These are phyloP conservation scores for Ennomos fuscantarius DNA, from an alignment of 2,888 invertebrate genomes.

Conservation along the genomic window DNA sequence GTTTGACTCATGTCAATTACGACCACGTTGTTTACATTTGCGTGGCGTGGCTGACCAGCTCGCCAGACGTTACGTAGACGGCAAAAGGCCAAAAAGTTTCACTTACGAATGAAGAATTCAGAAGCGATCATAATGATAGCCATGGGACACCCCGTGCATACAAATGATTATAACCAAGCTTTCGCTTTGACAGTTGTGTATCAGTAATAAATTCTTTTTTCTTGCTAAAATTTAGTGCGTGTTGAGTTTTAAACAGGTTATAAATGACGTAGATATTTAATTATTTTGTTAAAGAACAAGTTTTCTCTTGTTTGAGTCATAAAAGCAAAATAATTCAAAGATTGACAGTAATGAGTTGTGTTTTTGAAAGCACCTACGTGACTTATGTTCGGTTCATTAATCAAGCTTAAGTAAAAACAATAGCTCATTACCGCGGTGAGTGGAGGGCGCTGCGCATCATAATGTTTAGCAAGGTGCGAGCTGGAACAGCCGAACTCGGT, in stretches of 20 bases:
- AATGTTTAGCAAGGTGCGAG: slow-evolving; percentile 55
- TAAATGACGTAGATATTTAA: slow-evolving; percentile 1
- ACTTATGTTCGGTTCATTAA: slow-evolving; percentile 40
- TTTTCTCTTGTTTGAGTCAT: background rate
- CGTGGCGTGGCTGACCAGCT: slow-evolving; percentile 9
- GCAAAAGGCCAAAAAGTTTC: slow-evolving; percentile 51
- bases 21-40: slow-evolving; percentile 25
- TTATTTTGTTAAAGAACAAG: background rate
- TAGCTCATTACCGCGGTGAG: slow-evolving; percentile 42
- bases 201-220: slow-evolving; percentile 20
- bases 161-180: slow-evolving; percentile 35
- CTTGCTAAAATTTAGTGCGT: slow-evolving; percentile 5
- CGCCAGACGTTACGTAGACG: slow-evolving; percentile 44
- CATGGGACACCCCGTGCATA: slow-evolving; percentile 40
- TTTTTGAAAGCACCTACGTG: slow-evolving; percentile 1
- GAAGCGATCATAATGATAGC: slow-evolving; percentile 35
- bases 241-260: no score
- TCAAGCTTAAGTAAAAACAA: slow-evolving; percentile 39
- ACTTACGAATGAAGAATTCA: slow-evolving; percentile 48
- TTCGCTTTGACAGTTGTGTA: slow-evolving; percentile 27
- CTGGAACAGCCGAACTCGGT: slow-evolving; percentile 37
- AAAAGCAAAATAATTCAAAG: no score
- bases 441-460: slow-evolving; percentile 33
- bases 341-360: background rate
- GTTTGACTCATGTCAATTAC: slow-evolving; percentile 22